These are phyloP conservation scores for Acanthurus leucopareius DNA, from an alignment of 2,797 vertebrate genomes.

Conservation along the genomic window DNA sequence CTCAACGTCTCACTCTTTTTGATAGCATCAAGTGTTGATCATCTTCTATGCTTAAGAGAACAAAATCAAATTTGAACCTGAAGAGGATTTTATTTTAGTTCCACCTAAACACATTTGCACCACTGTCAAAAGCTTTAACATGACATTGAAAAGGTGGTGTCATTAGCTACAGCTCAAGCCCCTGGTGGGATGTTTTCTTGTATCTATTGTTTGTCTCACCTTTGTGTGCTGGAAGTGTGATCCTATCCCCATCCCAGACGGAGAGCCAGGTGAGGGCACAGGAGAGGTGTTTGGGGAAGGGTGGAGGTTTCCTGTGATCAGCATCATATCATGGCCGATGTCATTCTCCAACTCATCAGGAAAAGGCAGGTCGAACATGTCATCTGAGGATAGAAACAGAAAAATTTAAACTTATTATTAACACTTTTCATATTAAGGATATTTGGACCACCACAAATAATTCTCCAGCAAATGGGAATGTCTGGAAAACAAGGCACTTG, in stretches of 20 bases:
- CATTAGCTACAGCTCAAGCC: conserved; percentile 9
- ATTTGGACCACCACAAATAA: not conserved
- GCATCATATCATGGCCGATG: conserved; percentile 93
- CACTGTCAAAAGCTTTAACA: not conserved
- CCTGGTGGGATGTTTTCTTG: conserved; percentile 7
- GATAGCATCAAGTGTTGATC: not conserved
- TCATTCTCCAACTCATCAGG: conserved; percentile 95
- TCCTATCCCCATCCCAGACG: conserved; percentile 93
- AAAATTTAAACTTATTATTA: not conserved
- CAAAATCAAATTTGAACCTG: conserved; percentile 31
- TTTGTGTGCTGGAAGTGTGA: conserved; percentile 94
- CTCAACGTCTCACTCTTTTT: conserved; percentile 20
- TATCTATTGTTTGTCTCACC: conserved; percentile 83
- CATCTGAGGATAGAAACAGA: conserved; percentile 68
- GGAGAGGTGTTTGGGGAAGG: conserved; percentile 96
- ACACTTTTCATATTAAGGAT: too few species aligned
- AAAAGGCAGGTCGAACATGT: conserved; percentile 91
- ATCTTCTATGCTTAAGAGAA: not conserved
- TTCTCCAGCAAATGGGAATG: not conserved
- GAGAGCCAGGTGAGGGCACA: conserved; percentile 94
- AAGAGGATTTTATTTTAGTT: conserved; percentile 5
- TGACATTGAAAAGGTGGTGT: not conserved
- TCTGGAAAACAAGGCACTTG: not conserved
- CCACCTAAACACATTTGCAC: not conserved
- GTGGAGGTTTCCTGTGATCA: conserved; percentile 97